Evolutionary conservation across 2,888 invertebrate genomes (phyloP), one percentile per base, ranked within the genome.

Genomic region (Cotesia congregata): DNA sequence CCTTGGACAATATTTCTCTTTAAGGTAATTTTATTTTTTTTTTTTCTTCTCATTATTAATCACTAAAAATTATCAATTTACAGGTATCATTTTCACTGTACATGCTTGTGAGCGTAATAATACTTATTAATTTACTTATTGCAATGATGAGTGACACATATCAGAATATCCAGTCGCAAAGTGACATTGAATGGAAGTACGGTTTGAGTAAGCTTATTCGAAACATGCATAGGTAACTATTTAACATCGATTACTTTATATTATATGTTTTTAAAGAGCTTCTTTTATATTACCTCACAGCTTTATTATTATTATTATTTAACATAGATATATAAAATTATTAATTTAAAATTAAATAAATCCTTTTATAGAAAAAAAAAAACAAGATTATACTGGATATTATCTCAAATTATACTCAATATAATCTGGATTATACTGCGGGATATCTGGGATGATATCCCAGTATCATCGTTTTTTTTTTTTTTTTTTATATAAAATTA

Each of bases 71-170:
- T 20, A 39, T 62, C 15, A n/a, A 67, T 50, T 6, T 69, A 17
- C 77, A 89, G 89, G 81, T 95, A 87, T 94, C 95, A 83, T 96
- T 95, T 90, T 95, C 95, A 84, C 94, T 97, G 87, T 99, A 99
- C 92, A 96, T 99, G 97, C 93, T 99, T 94, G 98, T 99, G 88
- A 98, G 98, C 82, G 96, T 99, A 85, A 97, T 99, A 89, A 98
- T 99, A 85, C 93, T 99, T 86, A 99, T 99, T 91, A 99, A 99
- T 92, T 93, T 99, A 86, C 95, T 99, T 90, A 99, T 99, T 93
- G 99, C 99, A 92, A 99, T 99, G 99, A 99, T 99, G 99, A 98
- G 98, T 88, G 99, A 99, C 92, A 99, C 99, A 78, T 99, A 99
- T 90, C 99, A 99, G 90, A 93, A 96, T 88, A 99, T 99, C 89